Evolutionary conservation across 1,140 invertebrate species (phyloP), one percentile per base, ranked within the genome.

Genomic region (Brachionus manjavacas): DNA sequence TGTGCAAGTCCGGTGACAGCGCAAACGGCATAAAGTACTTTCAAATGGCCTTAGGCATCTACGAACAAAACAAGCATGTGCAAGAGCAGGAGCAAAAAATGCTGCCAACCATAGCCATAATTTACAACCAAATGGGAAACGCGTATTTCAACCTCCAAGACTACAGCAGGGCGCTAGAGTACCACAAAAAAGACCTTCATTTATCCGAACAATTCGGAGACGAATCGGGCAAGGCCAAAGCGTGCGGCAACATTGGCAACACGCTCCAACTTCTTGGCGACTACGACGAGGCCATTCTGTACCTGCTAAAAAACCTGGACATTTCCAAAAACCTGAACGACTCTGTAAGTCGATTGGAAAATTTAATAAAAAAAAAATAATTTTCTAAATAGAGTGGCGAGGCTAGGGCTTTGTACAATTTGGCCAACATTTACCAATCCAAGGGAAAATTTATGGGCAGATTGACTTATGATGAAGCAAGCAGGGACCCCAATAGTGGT

Each of bases 101-200:
- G 64, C 79, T 81, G 16, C 97, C 60, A 92, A 97, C 95, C 0
- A 91, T 99, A 0, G 95, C 95, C 87, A 97, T 96, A 86, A 98
- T 99, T 85, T 99, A 99, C 89, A 97, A 95, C 87, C 97, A 99
- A 88, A 90, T 99, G 31, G 97, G 97, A 85, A 99, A 99, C 91
- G 97, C 97, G 3, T 98, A 98, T 89, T 99, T 99, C 89, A 98
- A 97, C 89, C 90, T 99, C 11, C 95, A 95, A 14, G 96, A 99
- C 89, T 99, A 98, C 90, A 92, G 92, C 31, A 97, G 96, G 89
- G 96, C 97, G 12, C 95, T 99, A 93, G 94, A 97, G 86, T 99
- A 96, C 89, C 97, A 99, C 88, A 96, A 95, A 88, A 94, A 95
- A 88, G 96, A 99, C 89, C 91, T 99, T 49, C 96, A 95, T 1